Base-by-base conservation (phyloP, 2,113 vertebrate genomes). In the Strix uralensis region DNA sequence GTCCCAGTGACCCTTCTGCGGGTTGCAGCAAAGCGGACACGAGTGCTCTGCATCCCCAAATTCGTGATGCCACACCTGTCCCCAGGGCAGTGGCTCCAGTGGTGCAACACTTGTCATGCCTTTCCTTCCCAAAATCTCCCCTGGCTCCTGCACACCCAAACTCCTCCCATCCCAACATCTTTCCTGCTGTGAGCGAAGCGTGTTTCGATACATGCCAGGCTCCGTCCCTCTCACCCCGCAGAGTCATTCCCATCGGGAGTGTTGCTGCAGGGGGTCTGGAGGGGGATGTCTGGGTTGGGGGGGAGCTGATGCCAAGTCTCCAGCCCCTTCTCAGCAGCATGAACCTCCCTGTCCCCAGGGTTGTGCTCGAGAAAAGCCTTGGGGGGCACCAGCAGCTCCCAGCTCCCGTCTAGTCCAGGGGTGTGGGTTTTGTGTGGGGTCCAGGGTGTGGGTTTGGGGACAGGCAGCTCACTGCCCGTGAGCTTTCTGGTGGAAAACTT, bases 211-310 rank as follows among this genome's bases (percentile, higher is more conserved):
- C 27, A 29, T 16, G 57, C n/a, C 0, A 0, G 30, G n/a, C 40
- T 69, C 65, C 11, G 0, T 40, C 77, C 52, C 62, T 16, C 9
- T 4, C 59, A 15, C 14, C 52, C 79, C 36, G 38, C 52, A 47
- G 36, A 36, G 22, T 62, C 1, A 0, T 46, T 70, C 51, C 65
- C 62, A 23, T 1, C 0, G 0, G 29, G 46, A 75, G 16, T 47
- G 71, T 40, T 38, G 52, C 67, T 38, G 30, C 29, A 7, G 86
- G 34, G 22, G 4, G 13, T 47, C 38, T 70, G 20, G 27, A 44
- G 15, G 16, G 42, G 7, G 13, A 7, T 47, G 1, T 5, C 11
- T 22, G 77, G 25, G 40, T 27, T 0, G 10, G 26, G 15, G 20
- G 30, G 40, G 19, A 40, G 51, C 14, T 0, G 0, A 44, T 57